Percentiles rank a stretch among this genome's conserved stretches.
Conservation (phyloP, 1,140 invertebrate genomes). For the Oryzaephilus surinamensis region DNA sequence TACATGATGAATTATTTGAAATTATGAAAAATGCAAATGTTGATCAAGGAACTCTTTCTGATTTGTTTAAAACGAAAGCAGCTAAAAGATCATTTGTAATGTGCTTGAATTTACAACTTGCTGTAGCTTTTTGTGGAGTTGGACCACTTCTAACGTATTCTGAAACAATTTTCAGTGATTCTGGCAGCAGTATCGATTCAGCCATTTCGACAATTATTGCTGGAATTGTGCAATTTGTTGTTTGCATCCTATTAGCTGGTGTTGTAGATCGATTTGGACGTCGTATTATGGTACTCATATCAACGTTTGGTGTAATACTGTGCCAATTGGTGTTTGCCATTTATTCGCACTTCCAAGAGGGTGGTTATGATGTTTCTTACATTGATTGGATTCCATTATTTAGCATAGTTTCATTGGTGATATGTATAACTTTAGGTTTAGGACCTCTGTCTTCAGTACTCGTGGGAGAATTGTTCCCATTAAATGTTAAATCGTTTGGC, state of each 20-base stretch:
- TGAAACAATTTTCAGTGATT: slow-evolving; percentile 53
- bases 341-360: slow-evolving; percentile 21
- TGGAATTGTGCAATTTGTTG: slow-evolving; percentile 56
- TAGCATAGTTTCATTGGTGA: slow-evolving; percentile 21
- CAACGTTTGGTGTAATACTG: slow-evolving; percentile 48
- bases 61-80: slow-evolving; percentile 43
- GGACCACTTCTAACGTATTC: slow-evolving; percentile 76
- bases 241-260: slow-evolving; percentile 55
- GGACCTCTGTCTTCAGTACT: slow-evolving; percentile 76
- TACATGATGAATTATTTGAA: slow-evolving; percentile 37
- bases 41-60: slow-evolving; percentile 38
- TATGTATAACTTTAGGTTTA: slow-evolving; percentile 43
- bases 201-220: slow-evolving; percentile 64
- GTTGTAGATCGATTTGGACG: slow-evolving; percentile 66
- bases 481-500: slow-evolving; percentile 61
- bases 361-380: slow-evolving; percentile 14
- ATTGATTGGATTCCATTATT: slow-evolving; percentile 25
- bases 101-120: slow-evolving; percentile 54
- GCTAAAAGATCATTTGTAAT: slow-evolving; percentile 58
- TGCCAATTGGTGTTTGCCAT: slow-evolving; percentile 26
- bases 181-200: slow-evolving; percentile 46
- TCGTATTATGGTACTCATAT: slow-evolving; percentile 56
- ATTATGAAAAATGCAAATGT: slow-evolving; percentile 15
- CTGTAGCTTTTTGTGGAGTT: slow-evolving; percentile 69
- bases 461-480: slow-evolving; percentile 70